Evolutionary conservation across 2,888 invertebrate species (phyloP).

Genomic region (Unio pictorum): DNA sequence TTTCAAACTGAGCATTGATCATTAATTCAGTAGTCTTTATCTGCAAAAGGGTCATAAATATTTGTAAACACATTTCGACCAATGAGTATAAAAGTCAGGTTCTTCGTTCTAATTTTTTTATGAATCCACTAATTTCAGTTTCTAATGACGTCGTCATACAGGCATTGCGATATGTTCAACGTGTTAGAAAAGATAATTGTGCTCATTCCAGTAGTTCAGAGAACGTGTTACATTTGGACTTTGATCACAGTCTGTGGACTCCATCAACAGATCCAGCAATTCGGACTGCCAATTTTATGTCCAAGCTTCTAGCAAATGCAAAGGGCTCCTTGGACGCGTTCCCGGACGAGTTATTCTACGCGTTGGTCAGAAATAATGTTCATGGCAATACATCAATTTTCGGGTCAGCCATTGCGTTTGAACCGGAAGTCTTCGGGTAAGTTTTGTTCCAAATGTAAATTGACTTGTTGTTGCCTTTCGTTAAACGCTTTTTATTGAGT

Average conservation of each 20-base stretch:
- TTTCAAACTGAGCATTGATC: no score
- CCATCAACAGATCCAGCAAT: slow-evolving; percentile 47
- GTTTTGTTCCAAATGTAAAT: no score
- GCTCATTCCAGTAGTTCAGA: slow-evolving; percentile 41
- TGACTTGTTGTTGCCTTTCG: no score
- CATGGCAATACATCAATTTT: slow-evolving; percentile 40
- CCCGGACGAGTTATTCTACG: slow-evolving; percentile 28
- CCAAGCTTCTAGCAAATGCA: slow-evolving; percentile 22
- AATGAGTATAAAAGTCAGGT: no score
- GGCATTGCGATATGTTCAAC: slow-evolving; percentile 53
- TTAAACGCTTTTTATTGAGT: no score
- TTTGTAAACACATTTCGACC: no score
- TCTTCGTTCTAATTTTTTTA: no score
- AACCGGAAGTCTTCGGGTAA: slow-evolving; percentile 22
- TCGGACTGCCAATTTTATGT: slow-evolving; percentile 47
- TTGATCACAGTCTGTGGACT: slow-evolving; percentile 47
- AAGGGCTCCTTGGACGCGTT: slow-evolving; percentile 8
- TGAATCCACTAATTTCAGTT: no score
- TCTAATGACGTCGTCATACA: no score
- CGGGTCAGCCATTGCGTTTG: slow-evolving; percentile 49
- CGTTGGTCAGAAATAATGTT: slow-evolving; percentile 50
- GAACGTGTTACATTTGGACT: slow-evolving; percentile 41
- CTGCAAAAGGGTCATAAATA: no score
- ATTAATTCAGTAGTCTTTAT: no score
- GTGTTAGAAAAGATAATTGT: slow-evolving; percentile 40